These are phyloP conservation scores for Ranitomeya variabilis DNA, from an alignment of 2,113 vertebrate genomes.

Conservation along the genomic window DNA sequence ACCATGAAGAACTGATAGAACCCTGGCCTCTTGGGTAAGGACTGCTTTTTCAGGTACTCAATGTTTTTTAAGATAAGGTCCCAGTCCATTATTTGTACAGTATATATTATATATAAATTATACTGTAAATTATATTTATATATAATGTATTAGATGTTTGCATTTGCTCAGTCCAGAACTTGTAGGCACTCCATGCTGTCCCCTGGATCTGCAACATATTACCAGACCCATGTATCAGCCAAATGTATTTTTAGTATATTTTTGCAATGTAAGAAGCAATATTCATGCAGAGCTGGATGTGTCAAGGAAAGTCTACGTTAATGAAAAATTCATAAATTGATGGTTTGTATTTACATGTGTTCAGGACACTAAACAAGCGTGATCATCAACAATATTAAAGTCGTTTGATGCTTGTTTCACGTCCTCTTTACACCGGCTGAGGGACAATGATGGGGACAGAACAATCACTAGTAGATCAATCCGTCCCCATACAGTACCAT, in stretches of 20 bases:
- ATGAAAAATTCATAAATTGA: neutral
- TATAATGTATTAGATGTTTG: no score
- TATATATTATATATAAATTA: no score
- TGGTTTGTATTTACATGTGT: neutral
- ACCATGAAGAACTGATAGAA: no score
- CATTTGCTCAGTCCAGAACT: neutral
- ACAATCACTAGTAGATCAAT: no score
- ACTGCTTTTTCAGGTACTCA: neutral
- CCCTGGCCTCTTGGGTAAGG: neutral
- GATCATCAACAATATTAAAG: no score
- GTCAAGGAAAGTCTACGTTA: neutral
- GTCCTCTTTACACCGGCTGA: no score
- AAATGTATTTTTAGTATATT: neutral
- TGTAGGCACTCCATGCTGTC: neutral
- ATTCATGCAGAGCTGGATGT: neutral
- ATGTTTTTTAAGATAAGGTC: neutral
- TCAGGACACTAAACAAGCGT: no score
- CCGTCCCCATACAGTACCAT: no score
- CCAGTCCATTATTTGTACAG: neutral
- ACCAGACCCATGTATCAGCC: neutral
- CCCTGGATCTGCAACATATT: neutral
- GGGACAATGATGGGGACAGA: no score
- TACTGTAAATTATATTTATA: no score
- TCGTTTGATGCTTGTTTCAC: no score
- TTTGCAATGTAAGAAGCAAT: slow-evolving; percentile 4